Conservation (phyloP, 2,113 vertebrate genomes). For the Steatornis caripensis region DNA sequence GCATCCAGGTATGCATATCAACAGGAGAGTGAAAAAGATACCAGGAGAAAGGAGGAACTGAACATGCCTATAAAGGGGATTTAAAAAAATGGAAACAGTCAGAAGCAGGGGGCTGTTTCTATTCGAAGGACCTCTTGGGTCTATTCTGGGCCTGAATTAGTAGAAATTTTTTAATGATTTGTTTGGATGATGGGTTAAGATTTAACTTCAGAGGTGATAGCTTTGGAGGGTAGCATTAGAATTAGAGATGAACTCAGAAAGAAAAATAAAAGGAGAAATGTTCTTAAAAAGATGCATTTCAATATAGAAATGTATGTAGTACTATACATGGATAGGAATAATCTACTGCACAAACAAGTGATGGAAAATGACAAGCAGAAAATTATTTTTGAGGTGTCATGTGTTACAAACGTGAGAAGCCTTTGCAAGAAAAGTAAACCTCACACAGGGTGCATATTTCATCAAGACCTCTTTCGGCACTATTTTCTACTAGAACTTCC, state of each 20-base stretch:
- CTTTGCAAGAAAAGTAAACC: background rate
- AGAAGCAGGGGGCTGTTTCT: background rate
- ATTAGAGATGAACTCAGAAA: background rate
- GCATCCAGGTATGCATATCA: background rate
- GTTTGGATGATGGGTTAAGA: background rate
- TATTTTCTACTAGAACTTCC: background rate
- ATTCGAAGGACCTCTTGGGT: background rate
- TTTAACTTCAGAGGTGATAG: background rate
- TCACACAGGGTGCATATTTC: background rate
- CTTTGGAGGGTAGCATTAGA: background rate
- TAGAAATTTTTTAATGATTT: background rate
- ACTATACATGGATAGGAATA: background rate
- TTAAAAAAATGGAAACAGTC: background rate
- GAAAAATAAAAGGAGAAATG: background rate
- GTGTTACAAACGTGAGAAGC: background rate
- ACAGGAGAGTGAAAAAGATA: background rate
- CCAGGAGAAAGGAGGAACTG: background rate
- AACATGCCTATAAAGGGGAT: background rate
- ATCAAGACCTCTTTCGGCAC: background rate
- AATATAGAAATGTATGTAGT: background rate
- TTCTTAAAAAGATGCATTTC: background rate
- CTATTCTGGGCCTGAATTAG: background rate
- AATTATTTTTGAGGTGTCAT: background rate
- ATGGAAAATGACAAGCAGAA: background rate
- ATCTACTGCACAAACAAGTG: background rate